Evolutionary conservation across 2,797 vertebrate species (phyloP).

Genomic region (Pangasius djambal): DNA sequence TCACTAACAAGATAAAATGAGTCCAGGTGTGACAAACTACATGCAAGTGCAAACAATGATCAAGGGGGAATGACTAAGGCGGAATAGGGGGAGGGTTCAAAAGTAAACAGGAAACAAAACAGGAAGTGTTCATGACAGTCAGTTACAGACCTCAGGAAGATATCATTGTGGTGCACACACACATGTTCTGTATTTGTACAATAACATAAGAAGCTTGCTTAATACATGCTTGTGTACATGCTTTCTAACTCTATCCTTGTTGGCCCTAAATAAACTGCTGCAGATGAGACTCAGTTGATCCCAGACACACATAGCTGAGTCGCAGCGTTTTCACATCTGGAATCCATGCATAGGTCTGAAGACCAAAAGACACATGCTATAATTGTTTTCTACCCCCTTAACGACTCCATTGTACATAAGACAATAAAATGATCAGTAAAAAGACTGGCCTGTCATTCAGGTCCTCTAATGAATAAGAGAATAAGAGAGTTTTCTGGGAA

Average conservation of each 20-base stretch:
- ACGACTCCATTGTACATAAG: constrained; percentile 25
- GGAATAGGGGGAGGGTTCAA: neutral
- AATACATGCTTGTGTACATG: constrained; percentile 15
- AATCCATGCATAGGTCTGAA: constrained; percentile 53
- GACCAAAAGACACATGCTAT: constrained; percentile 49
- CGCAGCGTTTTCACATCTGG: constrained; percentile 56
- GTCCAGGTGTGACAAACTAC: neutral
- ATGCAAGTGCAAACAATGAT: neutral
- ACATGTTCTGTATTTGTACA: neutral
- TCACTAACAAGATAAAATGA: neutral
- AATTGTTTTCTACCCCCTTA: constrained; percentile 49
- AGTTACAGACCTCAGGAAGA: neutral
- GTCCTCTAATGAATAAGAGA: neutral
- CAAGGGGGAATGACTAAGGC: neutral
- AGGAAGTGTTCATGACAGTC: neutral
- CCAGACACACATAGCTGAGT: constrained; percentile 31
- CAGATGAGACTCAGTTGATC: constrained; percentile 36
- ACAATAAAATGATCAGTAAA: constrained; percentile 30
- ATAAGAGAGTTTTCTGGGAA: constrained; percentile 26
- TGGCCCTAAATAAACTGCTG: constrained; percentile 5
- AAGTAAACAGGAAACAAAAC: constrained; percentile 17
- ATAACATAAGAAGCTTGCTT: neutral
- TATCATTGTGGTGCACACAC: neutral
- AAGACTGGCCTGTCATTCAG: constrained; percentile 9
- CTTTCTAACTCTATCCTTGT: neutral